Evolutionary conservation across 2,888 invertebrate genomes (phyloP).

Genomic region (Xestia ashworthii): DNA sequence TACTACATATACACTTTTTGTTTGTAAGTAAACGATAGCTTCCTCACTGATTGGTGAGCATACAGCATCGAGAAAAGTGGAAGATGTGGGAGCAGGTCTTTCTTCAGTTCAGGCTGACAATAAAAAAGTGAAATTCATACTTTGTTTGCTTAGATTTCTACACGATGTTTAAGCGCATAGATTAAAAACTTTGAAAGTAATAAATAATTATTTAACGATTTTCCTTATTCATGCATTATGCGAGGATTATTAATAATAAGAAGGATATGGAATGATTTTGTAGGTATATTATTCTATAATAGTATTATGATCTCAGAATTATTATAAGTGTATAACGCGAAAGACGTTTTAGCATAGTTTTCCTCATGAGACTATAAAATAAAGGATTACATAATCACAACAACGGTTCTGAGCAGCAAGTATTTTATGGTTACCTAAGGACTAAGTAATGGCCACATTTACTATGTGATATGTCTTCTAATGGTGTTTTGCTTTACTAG

Average conservation of each 20-base stretch:
- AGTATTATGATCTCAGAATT: conserved; percentile 17
- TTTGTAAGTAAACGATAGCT: too few species aligned
- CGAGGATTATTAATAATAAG: background rate
- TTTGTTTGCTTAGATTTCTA: too few species aligned
- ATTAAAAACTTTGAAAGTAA: background rate
- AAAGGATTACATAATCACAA: conserved; percentile 13
- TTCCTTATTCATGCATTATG: conserved; percentile 30
- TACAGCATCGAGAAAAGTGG: too few species aligned
- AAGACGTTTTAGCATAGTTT: conserved; percentile 19
- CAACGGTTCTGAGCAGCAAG: background rate
- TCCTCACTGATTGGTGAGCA: too few species aligned
- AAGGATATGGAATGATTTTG: too few species aligned
- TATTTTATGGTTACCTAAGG: conserved; percentile 5
- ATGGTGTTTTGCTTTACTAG: background rate
- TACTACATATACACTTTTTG: too few species aligned
- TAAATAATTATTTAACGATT: conserved; percentile 17
- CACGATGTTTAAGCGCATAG: too few species aligned
- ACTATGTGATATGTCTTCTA: conserved; percentile 1
- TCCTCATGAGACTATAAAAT: conserved; percentile 21
- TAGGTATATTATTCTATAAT: background rate
- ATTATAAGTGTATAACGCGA: background rate
- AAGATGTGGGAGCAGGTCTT: too few species aligned
- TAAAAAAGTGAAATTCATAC: too few species aligned
- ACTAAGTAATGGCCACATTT: background rate
- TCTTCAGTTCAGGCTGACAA: too few species aligned